A percentile compares a stretch with the other conserved stretches of the same genome.
Conservation (phyloP, 2,888 invertebrate genomes). For the Lasioglossum villosulum region DNA sequence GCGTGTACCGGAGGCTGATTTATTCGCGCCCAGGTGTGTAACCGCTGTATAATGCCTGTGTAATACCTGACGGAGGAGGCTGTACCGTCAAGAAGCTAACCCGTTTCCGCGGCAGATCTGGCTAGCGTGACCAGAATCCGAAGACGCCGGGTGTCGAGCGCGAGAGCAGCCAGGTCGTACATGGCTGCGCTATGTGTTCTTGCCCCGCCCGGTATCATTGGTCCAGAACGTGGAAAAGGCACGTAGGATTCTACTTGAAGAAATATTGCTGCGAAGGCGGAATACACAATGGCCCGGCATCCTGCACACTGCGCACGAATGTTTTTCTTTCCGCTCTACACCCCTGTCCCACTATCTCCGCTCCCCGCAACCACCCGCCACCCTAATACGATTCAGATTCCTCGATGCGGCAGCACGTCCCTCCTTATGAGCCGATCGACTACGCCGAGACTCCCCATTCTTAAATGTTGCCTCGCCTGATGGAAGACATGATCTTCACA, state of each 20-base stretch:
- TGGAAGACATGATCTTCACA: constrained; percentile 9
- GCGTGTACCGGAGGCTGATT: background rate
- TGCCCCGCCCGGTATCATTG: constrained; percentile 45
- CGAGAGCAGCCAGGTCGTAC: constrained; percentile 17
- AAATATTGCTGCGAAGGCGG: constrained; percentile 62
- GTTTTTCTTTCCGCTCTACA: constrained; percentile 53
- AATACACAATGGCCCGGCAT: constrained; percentile 58
- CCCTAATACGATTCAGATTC: constrained; percentile 54
- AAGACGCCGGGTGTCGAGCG: constrained; percentile 20
- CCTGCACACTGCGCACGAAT: constrained; percentile 54
- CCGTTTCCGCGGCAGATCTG: constrained; percentile 57
- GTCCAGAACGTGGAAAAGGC: constrained; percentile 47
- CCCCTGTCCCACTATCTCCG: background rate
- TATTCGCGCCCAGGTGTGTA: constrained; percentile 32
- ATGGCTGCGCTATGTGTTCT: constrained; percentile 35
- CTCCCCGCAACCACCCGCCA: background rate
- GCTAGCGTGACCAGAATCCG: constrained; percentile 65
- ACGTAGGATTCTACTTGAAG: constrained; percentile 55
- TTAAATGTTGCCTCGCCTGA: background rate
- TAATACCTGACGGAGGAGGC: constrained; percentile 52
- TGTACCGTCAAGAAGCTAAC: constrained; percentile 39
- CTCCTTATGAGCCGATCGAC: constrained; percentile 45
- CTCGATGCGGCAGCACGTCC: constrained; percentile 46
- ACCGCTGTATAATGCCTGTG: constrained; percentile 51
- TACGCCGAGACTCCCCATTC: constrained; percentile 15